These are phyloP conservation scores for Ctenoplectra terminalis DNA, from an alignment of 1,140 invertebrate species.

Conservation along the genomic window DNA sequence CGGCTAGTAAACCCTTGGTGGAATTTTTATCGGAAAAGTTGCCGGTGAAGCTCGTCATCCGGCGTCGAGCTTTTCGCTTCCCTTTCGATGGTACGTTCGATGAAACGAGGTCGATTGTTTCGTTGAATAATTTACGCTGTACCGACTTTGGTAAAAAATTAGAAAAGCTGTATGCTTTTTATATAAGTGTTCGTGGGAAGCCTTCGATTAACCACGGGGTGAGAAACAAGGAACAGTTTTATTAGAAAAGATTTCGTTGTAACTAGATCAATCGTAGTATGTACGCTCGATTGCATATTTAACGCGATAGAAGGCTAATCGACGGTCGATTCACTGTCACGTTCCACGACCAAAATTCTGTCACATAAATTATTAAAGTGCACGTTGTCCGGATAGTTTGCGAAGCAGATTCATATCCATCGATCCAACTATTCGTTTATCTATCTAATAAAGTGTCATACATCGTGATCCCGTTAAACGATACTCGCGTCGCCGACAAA, in stretches of 20 bases:
- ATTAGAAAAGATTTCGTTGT: too few species aligned
- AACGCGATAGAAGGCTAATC: background rate
- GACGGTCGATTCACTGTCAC: background rate
- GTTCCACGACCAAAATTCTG: background rate
- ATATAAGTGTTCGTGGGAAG: background rate
- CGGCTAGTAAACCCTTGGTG: conserved; percentile 55
- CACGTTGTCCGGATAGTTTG: background rate
- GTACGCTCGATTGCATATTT: background rate
- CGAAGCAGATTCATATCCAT: background rate
- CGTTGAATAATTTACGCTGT: conserved; percentile 8
- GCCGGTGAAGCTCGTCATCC: conserved; percentile 30
- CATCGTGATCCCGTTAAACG: background rate
- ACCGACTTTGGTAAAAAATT: background rate
- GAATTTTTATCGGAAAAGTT: conserved; percentile 68
- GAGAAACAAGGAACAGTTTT: too few species aligned
- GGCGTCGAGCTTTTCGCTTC: background rate
- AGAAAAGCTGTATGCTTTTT: background rate
- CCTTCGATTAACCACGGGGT: too few species aligned
- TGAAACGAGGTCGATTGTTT: background rate
- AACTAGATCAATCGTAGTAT: too few species aligned
- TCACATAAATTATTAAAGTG: conserved; percentile 20
- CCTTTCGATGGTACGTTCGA: conserved; percentile 8
- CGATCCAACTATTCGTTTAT: background rate
- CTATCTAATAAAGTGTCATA: background rate
- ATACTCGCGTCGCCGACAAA: conserved; percentile 17